Evolutionary conservation across 1,140 invertebrate genomes (phyloP).

Genomic region (Camponotus vicinus): DNA sequence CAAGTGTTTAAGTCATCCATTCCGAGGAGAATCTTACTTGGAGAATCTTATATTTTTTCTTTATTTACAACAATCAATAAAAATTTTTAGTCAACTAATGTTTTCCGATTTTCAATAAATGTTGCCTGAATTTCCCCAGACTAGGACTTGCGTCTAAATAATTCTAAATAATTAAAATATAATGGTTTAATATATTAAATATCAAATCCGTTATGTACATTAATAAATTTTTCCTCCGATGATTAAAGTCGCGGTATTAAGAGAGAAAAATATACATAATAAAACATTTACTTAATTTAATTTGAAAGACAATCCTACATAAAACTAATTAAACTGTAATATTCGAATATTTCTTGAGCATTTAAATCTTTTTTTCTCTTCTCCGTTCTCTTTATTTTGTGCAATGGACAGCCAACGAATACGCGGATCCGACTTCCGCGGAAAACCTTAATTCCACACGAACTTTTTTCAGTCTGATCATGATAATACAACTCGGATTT

Average conservation of each 20-base stretch:
- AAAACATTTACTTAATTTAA: not conserved
- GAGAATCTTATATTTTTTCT: not conserved
- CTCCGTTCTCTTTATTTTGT: not conserved
- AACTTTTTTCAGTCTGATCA: constrained; percentile 73
- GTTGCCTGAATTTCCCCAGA: not conserved
- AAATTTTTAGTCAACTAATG: not conserved
- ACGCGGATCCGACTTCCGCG: constrained; percentile 56
- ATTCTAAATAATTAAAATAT: not conserved
- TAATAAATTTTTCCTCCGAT: not conserved
- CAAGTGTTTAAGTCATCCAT: not conserved
- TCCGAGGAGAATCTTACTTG: not conserved
- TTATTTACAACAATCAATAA: not conserved
- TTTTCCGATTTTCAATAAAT: constrained; percentile 13
- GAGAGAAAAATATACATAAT: not conserved
- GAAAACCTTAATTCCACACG: constrained; percentile 65
- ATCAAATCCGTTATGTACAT: not conserved
- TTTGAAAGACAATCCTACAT: not conserved
- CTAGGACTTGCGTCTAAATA: not conserved
- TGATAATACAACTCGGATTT: constrained; percentile 69
- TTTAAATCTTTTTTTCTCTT: constrained; percentile 11
- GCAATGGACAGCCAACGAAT: constrained; percentile 55
- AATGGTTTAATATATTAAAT: not conserved
- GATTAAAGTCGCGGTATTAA: not conserved
- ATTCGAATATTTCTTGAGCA: constrained; percentile 36
- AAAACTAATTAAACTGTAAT: not conserved